Evolutionary conservation across 2,888 invertebrate species (phyloP).

Genomic region (Dicranocentrus wangi): DNA sequence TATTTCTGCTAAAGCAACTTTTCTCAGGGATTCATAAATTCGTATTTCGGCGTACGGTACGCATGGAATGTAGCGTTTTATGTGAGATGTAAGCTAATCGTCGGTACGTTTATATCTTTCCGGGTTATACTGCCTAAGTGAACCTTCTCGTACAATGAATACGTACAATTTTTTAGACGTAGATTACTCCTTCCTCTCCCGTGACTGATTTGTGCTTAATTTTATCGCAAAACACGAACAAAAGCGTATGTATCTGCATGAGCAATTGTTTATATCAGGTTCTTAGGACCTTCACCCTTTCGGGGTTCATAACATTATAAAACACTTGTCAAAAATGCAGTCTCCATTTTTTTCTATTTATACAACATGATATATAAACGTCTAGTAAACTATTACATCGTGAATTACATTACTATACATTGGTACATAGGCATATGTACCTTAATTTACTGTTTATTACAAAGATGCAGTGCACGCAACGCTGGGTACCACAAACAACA

Average conservation of each 20-base stretch:
- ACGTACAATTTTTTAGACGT: neutral
- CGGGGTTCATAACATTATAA: neutral
- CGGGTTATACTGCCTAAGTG: conserved; percentile 33
- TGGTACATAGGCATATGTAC: too few species aligned
- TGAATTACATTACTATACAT: too few species aligned
- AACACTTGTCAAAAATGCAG: too few species aligned
- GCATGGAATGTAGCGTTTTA: neutral
- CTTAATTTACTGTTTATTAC: too few species aligned
- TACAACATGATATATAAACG: too few species aligned
- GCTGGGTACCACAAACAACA: too few species aligned
- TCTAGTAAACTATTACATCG: too few species aligned
- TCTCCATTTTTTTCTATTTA: too few species aligned
- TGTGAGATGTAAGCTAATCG: too few species aligned
- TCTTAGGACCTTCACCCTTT: conserved; percentile 42
- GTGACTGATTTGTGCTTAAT: conserved; percentile 39
- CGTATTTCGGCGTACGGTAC: neutral
- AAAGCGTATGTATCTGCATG: too few species aligned
- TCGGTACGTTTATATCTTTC: conserved; percentile 30
- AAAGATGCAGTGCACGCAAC: neutral
- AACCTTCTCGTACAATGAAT: conserved; percentile 23
- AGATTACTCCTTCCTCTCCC: conserved; percentile 48
- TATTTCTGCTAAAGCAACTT: neutral
- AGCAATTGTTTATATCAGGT: conserved; percentile 22
- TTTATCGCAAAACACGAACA: neutral
- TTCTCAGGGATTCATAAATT: neutral